A percentile compares a stretch with the other conserved stretches of the same genome.
phyloP scores from a whole-genome alignment of 1,140 invertebrate genomes.

The Rhynchophorus ferrugineus region DNA sequence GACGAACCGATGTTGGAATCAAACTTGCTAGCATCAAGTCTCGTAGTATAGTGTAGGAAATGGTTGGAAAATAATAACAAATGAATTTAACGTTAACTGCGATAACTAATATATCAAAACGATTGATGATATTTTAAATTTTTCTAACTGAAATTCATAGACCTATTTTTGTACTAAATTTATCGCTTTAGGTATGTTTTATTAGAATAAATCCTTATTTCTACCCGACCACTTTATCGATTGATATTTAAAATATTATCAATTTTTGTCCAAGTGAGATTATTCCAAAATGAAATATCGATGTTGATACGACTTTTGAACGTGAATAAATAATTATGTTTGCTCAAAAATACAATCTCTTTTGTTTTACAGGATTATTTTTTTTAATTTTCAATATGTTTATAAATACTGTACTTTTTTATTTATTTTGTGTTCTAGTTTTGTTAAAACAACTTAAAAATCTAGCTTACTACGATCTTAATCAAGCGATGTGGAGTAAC shows the following conservation, averaged over 20 bases:
- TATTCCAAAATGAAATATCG: background rate
- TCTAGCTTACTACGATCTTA: too few relatives aligned
- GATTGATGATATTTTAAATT: background rate
- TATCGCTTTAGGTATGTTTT: too few relatives aligned
- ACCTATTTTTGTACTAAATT: too few relatives aligned
- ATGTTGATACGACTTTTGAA: background rate
- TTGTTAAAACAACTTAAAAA: too few relatives aligned
- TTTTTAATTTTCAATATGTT: background rate
- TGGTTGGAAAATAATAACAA: background rate
- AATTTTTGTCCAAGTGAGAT: background rate
- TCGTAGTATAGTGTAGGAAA: constrained; percentile 1
- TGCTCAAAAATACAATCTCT: background rate
- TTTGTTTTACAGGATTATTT: background rate
- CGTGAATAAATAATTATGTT: background rate
- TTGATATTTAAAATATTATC: too few relatives aligned
- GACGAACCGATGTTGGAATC: constrained; percentile 18
- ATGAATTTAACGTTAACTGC: background rate
- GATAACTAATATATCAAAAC: background rate
- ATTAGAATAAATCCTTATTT: too few relatives aligned
- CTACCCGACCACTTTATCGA: too few relatives aligned
- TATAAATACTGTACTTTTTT: constrained; percentile 2
- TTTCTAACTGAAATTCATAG: background rate
- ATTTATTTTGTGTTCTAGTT: too few relatives aligned
- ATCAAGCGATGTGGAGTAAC: too few relatives aligned
- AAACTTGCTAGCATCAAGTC: constrained; percentile 30